phyloP scores from a whole-genome alignment of 92 coral and sea anemone species.

The Heteractis magnifica region DNA sequence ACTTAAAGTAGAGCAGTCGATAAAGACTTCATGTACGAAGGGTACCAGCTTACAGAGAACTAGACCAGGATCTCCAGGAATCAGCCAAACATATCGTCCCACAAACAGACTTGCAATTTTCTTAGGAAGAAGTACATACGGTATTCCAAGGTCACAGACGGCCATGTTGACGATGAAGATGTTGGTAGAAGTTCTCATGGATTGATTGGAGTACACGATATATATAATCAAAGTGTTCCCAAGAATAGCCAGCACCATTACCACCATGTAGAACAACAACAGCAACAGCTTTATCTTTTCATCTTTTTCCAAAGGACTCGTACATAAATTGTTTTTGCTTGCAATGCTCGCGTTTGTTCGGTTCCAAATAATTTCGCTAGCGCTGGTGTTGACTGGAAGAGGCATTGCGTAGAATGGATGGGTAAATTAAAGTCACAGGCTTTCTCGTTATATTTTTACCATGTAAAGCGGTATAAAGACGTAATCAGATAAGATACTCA shows the following conservation, averaged over 20 bases:
- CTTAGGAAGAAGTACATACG: conserved; percentile 10
- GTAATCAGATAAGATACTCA: neutral
- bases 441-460: neutral
- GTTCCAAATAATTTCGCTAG: neutral
- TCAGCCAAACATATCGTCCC: conserved; percentile 11
- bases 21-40: conserved; percentile 10
- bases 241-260: conserved; percentile 4
- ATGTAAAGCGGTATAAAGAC: neutral
- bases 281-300: neutral
- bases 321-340: neutral
- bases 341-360: neutral
- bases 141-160: conserved; percentile 22
- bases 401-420: neutral
- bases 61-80: neutral
- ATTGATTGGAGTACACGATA: conserved; percentile 5
- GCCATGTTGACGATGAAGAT: conserved; percentile 27
- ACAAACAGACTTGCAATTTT: neutral
- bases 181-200: conserved; percentile 22
- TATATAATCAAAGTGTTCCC: conserved; percentile 16
- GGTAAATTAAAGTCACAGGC: neutral
- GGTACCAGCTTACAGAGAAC: conserved; percentile 16
- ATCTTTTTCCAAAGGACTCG: conserved; percentile 8
- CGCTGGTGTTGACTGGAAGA: neutral
- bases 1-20: conserved; percentile 20
- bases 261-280: neutral